Base-by-base conservation (phyloP, 2,888 invertebrate species). In the Portevinia maculata region DNA sequence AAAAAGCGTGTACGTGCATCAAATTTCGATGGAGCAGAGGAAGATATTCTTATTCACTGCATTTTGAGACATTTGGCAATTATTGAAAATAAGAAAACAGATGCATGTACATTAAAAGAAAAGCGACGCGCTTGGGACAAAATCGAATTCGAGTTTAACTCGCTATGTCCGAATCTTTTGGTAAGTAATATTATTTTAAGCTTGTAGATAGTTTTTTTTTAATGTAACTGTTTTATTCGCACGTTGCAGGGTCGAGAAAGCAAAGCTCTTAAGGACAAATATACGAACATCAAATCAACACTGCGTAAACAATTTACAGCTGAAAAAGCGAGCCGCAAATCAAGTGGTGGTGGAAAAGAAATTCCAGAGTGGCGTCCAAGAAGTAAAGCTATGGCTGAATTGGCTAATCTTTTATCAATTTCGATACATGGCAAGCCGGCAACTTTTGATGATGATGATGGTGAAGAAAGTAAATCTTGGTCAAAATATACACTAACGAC, bases 191-290 rank as follows among this genome's bases (percentile, higher is more conserved):
- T n/a, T n/a, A n/a, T n/a, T n/a, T n/a, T n/a, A n/a, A n/a, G n/a
- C n/a, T n/a, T n/a, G n/a, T n/a, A n/a, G n/a, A n/a, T n/a, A n/a
- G n/a, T n/a, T n/a, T n/a, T n/a, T n/a, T n/a, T n/a, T n/a, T n/a
- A n/a, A n/a, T n/a, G n/a, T n/a, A n/a, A n/a, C n/a, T n/a, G n/a
- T n/a, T n/a, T n/a, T n/a, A n/a, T n/a, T n/a, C n/a, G n/a, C n/a
- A n/a, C n/a, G n/a, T n/a, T n/a, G n/a, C n/a, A n/a, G n/a, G n/a
- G n/a, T n/a, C n/a, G n/a, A n/a, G n/a, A n/a, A n/a, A n/a, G n/a
- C n/a, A n/a, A n/a, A n/a, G n/a, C n/a, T n/a, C n/a, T n/a, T 4
- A 46, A 37, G 32, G 48, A 62, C n/a, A 62, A 62, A 62, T 64
- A 64, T 19, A 64, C 52, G 39, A 64, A 64, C 1, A 8, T 50